phyloP scores from a whole-genome alignment of 2,113 vertebrate species.

The Pristiophorus japonicus region DNA sequence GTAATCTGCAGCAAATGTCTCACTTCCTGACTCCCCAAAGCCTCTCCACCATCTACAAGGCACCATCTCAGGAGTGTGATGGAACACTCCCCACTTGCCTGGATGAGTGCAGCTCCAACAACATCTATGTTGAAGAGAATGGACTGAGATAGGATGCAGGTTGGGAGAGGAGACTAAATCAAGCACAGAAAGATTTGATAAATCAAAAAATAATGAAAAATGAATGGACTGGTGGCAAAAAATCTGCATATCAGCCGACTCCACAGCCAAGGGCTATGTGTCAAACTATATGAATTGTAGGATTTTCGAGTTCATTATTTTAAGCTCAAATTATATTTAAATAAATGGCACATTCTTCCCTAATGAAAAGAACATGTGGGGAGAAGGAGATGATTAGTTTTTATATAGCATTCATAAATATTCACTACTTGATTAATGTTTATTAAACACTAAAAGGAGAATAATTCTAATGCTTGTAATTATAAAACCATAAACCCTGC shows the following conservation, averaged over 20 bases:
- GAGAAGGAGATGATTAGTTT: background rate
- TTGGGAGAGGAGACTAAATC: background rate
- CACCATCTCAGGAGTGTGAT: background rate
- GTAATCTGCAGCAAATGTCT: background rate
- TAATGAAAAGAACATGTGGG: background rate
- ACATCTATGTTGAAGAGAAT: too few relatives aligned
- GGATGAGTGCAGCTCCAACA: background rate
- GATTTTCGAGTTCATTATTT: constrained; percentile 21
- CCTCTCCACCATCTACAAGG: background rate
- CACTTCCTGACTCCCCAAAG: background rate
- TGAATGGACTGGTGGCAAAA: background rate
- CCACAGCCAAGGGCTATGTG: background rate
- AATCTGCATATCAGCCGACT: background rate
- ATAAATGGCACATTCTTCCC: background rate
- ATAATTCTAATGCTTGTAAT: background rate
- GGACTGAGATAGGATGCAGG: background rate
- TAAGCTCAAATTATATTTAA: background rate
- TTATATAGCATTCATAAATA: constrained; percentile 19
- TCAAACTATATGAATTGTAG: background rate
- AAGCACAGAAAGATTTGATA: background rate
- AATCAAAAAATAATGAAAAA: background rate
- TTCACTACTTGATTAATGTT: background rate
- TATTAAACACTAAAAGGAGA: background rate
- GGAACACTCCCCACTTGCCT: background rate
- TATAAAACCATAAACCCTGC: background rate